Percentiles rank a stretch among this genome's conserved stretches.
These are phyloP conservation scores for Sebastes vulpes DNA, from an alignment of 2,797 vertebrate species.

Conservation along the genomic window DNA sequence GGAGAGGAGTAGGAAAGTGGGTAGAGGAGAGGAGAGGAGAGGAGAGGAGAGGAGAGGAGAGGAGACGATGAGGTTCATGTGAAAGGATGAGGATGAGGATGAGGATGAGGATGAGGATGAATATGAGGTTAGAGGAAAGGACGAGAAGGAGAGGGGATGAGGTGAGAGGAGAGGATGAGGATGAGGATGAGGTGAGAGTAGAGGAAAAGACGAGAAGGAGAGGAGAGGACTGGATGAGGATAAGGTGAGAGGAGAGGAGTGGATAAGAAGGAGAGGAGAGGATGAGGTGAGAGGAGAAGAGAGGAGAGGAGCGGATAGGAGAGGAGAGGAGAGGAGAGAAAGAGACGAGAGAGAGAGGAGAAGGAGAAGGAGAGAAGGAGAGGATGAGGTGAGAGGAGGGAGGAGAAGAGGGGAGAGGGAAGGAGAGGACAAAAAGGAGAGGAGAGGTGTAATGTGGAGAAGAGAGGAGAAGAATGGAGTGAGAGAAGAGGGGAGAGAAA, in stretches of 20 bases:
- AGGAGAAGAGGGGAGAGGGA: not conserved
- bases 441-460: no score
- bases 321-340: not conserved
- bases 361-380: conserved; percentile 4
- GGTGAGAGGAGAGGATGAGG: not conserved
- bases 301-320: not conserved
- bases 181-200: no score
- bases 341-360: not conserved
- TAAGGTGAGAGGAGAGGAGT: conserved; percentile 1
- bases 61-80: no score
- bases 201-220: no score
- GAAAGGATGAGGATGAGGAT: no score
- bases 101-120: no score
- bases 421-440: not conserved
- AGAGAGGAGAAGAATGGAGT: no score
- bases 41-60: not conserved
- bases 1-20: conserved; percentile 66
- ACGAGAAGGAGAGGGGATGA: conserved; percentile 10
- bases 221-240: not conserved
- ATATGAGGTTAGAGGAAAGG: conserved; percentile 39
- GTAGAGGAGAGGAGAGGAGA: conserved; percentile 2
- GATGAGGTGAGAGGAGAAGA: not conserved
- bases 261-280: not conserved
- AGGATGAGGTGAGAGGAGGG: conserved; percentile 74
- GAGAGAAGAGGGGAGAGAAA: conserved; percentile 18